phyloP scores from a whole-genome alignment of 2,888 invertebrate species.

The Hypsopygia costalis region DNA sequence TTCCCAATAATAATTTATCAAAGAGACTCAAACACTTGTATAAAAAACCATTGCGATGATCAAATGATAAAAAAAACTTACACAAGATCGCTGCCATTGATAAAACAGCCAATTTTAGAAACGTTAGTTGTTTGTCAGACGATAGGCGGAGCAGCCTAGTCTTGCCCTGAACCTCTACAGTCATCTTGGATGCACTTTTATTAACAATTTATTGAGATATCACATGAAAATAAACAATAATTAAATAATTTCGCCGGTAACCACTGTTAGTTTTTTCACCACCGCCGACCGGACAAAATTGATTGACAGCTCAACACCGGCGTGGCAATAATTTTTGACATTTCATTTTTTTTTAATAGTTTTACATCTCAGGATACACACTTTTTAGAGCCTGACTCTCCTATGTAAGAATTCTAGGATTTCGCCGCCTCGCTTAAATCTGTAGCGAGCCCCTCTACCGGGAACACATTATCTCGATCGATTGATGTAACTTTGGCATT shows the following conservation, averaged over 20 bases:
- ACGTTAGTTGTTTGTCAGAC: constrained; percentile 76
- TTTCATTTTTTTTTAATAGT: no score
- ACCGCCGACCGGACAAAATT: constrained; percentile 30
- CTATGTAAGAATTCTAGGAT: no score
- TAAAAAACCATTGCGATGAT: no score
- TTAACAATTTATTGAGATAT: constrained; percentile 21
- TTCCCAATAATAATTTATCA: no score
- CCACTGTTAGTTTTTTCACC: constrained; percentile 32
- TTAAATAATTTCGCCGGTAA: constrained; percentile 59
- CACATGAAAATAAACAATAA: constrained; percentile 32
- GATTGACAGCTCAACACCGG: constrained; percentile 54
- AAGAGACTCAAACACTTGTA: no score
- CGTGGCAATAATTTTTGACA: constrained; percentile 55
- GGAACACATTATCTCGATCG: no score
- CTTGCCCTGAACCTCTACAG: constrained; percentile 58
- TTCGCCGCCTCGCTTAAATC: no score
- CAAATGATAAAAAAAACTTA: constrained; percentile 86
- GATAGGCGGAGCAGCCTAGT: constrained; percentile 61
- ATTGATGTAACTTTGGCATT: no score
- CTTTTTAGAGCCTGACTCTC: no score
- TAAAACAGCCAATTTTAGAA: constrained; percentile 89
- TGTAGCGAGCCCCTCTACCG: no score
- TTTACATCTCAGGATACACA: no score
- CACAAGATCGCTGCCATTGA: constrained; percentile 95
- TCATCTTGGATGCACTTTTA: constrained; percentile 44